Conservation (phyloP, 2,888 invertebrate genomes). For the Amphipyra tragopoginis region DNA sequence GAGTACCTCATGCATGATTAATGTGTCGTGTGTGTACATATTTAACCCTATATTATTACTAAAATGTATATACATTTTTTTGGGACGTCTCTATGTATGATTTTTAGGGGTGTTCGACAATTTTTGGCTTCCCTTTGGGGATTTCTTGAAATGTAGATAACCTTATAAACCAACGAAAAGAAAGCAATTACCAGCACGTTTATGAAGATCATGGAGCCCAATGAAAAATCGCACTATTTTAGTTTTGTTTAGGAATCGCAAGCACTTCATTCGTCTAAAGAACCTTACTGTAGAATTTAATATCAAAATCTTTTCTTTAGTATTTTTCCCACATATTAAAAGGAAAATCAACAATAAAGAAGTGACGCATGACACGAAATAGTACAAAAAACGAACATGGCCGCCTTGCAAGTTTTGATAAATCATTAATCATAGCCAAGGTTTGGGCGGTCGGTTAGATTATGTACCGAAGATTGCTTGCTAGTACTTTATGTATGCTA, state of each 20-base stretch:
- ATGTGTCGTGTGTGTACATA: conserved; percentile 57
- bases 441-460: conserved; percentile 76
- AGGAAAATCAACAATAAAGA: conserved; percentile 28
- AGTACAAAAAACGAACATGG: conserved; percentile 72
- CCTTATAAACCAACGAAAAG: no score
- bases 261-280: no score
- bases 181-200: no score
- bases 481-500: conserved; percentile 58
- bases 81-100: neutral
- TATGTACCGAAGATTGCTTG: conserved; percentile 64
- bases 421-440: conserved; percentile 83
- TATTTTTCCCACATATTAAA: neutral
- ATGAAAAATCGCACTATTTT: no score
- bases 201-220: no score
- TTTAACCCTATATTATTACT: conserved; percentile 49
- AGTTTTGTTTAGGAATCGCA: no score
- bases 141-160: no score
- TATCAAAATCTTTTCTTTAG: no score
- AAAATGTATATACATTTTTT: conserved; percentile 20
- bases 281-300: no score
- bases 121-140: neutral
- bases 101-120: neutral
- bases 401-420: conserved; percentile 79
- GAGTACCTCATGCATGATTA: conserved; percentile 74
- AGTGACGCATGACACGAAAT: conserved; percentile 44